These are phyloP conservation scores for Apamea sordens DNA, from an alignment of 2,888 invertebrate species.

Conservation along the genomic window DNA sequence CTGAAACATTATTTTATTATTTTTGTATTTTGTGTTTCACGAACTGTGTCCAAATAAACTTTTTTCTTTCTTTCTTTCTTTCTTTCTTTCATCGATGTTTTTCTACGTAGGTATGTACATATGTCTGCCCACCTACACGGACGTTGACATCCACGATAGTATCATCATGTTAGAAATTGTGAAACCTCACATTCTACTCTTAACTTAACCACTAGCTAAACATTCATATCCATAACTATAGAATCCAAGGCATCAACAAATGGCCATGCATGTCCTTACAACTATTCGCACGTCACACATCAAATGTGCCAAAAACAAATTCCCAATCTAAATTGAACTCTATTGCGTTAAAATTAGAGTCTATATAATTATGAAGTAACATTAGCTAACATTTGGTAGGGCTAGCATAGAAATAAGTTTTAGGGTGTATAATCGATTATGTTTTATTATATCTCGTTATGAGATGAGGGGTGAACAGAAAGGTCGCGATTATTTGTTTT, in stretches of 20 bases:
- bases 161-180: neutral
- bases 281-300: conserved; percentile 57
- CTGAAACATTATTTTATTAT: no score
- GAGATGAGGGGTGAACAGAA: conserved; percentile 65
- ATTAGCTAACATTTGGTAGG: conserved; percentile 34
- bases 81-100: no score
- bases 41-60: no score
- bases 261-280: conserved; percentile 79
- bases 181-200: neutral
- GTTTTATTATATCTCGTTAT: conserved; percentile 83
- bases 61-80: no score
- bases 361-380: neutral
- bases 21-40: no score
- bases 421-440: conserved; percentile 86
- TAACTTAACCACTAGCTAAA: neutral
- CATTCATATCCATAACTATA: conserved; percentile 55
- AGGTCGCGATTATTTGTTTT: conserved; percentile 68
- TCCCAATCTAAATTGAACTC: conserved; percentile 53
- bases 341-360: conserved; percentile 35
- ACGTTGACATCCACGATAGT: neutral
- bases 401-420: conserved; percentile 77
- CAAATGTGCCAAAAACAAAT: conserved; percentile 28
- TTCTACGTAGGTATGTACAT: neutral
- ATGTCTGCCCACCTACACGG: neutral
- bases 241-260: conserved; percentile 75